Conservation (phyloP, 2,797 vertebrate species). For the Eulemur albifrons region DNA sequence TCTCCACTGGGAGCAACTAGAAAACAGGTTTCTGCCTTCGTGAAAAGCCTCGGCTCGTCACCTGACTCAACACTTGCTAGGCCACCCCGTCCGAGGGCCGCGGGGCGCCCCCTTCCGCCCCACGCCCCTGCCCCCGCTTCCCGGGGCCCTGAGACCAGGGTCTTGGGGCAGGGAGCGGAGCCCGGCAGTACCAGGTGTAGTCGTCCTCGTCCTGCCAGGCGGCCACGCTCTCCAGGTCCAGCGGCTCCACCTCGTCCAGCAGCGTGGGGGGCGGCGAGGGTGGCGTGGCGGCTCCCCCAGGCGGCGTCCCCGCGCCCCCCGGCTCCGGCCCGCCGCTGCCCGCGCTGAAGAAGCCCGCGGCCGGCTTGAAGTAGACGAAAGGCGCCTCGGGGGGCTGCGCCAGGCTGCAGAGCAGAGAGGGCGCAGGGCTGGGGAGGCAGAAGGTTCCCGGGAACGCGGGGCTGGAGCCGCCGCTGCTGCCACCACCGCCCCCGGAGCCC, state of each 20-base stretch:
- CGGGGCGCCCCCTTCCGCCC: not conserved
- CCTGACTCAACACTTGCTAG: not conserved
- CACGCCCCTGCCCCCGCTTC: not conserved
- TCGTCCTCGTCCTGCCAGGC: slow-evolving; percentile 89
- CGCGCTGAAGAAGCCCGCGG: slow-evolving; percentile 73
- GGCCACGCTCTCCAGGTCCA: slow-evolving; percentile 89
- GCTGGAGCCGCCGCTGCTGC: slow-evolving; percentile 8
- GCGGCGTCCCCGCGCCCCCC: slow-evolving; percentile 74
- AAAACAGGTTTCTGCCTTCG: not conserved
- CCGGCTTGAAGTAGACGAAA: slow-evolving; percentile 92
- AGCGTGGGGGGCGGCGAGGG: slow-evolving; percentile 79
- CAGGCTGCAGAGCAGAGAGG: slow-evolving; percentile 83
- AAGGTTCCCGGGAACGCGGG: slow-evolving; percentile 78
- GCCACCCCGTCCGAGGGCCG: not conserved
- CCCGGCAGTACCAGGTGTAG: slow-evolving; percentile 88
- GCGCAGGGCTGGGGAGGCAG: slow-evolving; percentile 84
- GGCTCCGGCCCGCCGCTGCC: slow-evolving; percentile 60
- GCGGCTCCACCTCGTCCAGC: slow-evolving; percentile 92
- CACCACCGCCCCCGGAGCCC: slow-evolving; percentile 12
- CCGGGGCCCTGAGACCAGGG: not conserved
- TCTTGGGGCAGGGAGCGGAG: not conserved
- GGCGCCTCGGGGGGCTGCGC: slow-evolving; percentile 82
- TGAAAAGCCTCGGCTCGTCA: not conserved
- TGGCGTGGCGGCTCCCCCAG: slow-evolving; percentile 79
- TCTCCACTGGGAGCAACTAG: fast-evolving